Base-by-base conservation (phyloP, 2,113 vertebrate species). In the Melanostigma gelatinosum region DNA sequence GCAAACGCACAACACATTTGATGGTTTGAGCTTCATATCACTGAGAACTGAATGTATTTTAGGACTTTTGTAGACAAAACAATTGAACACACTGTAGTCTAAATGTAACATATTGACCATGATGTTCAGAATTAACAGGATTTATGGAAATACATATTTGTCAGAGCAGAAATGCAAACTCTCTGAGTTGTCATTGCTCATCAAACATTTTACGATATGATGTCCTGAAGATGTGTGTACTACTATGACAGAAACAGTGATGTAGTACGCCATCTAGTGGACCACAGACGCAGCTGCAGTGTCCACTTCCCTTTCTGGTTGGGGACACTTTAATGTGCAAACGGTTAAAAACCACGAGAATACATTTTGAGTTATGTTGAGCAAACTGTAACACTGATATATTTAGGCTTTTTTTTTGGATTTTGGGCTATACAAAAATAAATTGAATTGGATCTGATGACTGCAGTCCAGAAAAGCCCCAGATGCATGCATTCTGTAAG, bases 231-330 rank as follows among this genome's bases (percentile, higher is more conserved):
- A 11, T 8, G 5, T 20, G 36, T 34, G 34, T 44, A 34, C 46
- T 48, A 1, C 46, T 34, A 0, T 32, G 24, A 29, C 46, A 75
- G 38, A 74, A 55, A 22, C 72, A 54, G 34, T 42, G 72, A 46
- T 80, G 50, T 16, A 74, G 27, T 4, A 4, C 70, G 46, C 91
- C 86, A 88, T 72, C 91, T 89, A 75, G 89, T 90, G 91, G 91
- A 57, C 29, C 2, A 12, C 3, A 20, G 48, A n/a, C 10, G 29
- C 24, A 75, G 32, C 1, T 75, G 72, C 80, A 18, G 11, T 0
- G 0, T 50, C 16, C 6, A 16, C 3, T 24, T 32, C n/a, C 20
- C 24, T n/a, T 36, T 6, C 4, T 44, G 15, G 4, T 29, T 4
- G 3, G 1, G 22, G 48, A 36, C 24, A 36, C 4, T 42, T 12